Evolutionary conservation across 2,888 invertebrate species (phyloP), one percentile per base, ranked within the genome.

Genomic region (Noctuana brunneofusca): DNA sequence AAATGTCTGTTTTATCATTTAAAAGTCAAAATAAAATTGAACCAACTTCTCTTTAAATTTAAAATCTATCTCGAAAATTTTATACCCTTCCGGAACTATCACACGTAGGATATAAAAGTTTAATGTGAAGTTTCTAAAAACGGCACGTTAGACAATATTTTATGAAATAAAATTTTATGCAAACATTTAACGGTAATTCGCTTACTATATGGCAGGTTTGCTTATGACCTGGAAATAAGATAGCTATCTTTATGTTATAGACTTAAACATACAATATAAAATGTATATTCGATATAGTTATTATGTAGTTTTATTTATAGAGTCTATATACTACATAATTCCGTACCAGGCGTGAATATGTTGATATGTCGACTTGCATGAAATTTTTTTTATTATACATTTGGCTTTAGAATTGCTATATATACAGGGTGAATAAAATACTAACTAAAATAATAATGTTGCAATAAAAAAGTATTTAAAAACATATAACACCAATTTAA

Each of bases 1-100:
- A 59, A 52, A 52, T 59, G 52, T 59, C 59, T 30, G 43, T 52
- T 52, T 43, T 53, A 32, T 59, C 52, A 46, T 53, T 53, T 59
- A 53, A 58, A 53, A 52, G 43, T 43, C 46, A 32, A 59, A 59
- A 59, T 32, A 16, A 50, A 49, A 38, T 11, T 50, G 38, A 58
- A 50, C 50, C 24, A 58, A 38, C n/a, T 24, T 30, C 30, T 30
- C 11, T 6, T 11, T 38, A 3, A 32, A 9, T 57, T 35, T 18
- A 35, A 52, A 32, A 6, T 46, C 18, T 46, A 18, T 52, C 3
- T 24, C 5, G 52, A 14, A 27, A 24, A 57, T 24, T 49, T 58
- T 49, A 49, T 27, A 48, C 9, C 9, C 35, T 9, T 49, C 11
- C 32, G 35, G 11, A 8, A n/a, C 35, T 49, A 58, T 58, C n/a